Evolutionary conservation across 1,140 invertebrate species (phyloP).

Genomic region (Philopotamus ludificatus): DNA sequence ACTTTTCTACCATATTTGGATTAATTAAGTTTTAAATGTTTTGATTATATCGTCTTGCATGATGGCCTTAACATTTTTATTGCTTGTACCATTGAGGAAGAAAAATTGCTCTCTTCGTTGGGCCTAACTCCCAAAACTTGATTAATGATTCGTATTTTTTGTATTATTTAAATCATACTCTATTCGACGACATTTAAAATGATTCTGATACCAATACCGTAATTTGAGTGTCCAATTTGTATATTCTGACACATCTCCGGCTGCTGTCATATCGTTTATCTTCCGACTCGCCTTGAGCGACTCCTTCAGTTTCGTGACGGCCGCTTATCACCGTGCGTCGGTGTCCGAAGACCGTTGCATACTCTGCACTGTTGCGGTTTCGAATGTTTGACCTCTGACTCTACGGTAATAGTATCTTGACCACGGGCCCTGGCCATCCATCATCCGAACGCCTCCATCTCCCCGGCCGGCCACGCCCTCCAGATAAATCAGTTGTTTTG

Average conservation of each 20-base stretch:
- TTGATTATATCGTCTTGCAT: too few species aligned
- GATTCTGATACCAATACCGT: too few species aligned
- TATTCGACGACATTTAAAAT: too few species aligned
- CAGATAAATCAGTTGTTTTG: conserved; percentile 39
- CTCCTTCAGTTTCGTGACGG: background rate
- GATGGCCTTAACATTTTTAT: too few species aligned
- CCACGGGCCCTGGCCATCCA: conserved; percentile 26
- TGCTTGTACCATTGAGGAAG: too few species aligned
- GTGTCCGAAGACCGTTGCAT: background rate
- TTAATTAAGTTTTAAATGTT: too few species aligned
- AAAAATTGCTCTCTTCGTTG: too few species aligned
- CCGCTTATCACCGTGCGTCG: background rate
- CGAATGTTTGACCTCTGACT: conserved; percentile 15
- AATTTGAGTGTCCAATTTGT: too few species aligned
- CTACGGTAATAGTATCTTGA: conserved; percentile 19
- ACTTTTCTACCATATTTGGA: too few species aligned
- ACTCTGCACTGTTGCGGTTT: conserved; percentile 1
- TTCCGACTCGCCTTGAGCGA: background rate
- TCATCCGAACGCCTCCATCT: conserved; percentile 32
- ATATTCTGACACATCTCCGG: background rate
- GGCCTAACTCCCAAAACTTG: too few species aligned
- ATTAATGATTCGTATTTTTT: too few species aligned
- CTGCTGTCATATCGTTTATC: background rate
- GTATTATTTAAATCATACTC: too few species aligned
- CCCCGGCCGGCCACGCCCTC: conserved; percentile 21